These are phyloP conservation scores for Callipepla squamata DNA, from an alignment of 2,113 vertebrate genomes.

Conservation along the genomic window DNA sequence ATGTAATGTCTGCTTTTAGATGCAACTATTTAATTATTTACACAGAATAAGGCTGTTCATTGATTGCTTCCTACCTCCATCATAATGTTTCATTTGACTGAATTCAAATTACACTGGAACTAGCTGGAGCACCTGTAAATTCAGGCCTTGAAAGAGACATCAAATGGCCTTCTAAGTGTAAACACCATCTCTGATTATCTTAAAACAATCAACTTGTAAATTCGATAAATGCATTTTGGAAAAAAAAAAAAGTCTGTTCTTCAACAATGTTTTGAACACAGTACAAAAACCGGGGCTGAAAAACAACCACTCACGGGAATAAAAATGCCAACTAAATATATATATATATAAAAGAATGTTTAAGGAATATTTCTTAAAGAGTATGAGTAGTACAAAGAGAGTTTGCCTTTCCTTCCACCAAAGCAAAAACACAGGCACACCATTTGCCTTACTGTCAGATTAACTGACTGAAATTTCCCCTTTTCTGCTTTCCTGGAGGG, in stretches of 20 bases:
- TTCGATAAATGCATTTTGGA: background rate
- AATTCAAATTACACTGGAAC: background rate
- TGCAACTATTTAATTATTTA: constrained; percentile 65
- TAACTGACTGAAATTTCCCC: background rate
- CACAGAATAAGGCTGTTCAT: constrained; percentile 23
- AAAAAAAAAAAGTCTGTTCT: background rate
- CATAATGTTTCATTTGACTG: background rate
- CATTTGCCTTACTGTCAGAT: background rate
- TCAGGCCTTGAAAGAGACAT: background rate
- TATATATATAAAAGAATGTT: background rate
- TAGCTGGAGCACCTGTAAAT: background rate
- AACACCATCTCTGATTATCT: background rate
- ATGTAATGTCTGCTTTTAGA: constrained; percentile 68
- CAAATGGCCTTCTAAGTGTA: background rate
- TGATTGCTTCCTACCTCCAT: constrained; percentile 46
- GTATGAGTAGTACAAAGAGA: background rate
- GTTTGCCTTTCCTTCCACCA: background rate
- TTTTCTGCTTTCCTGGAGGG: background rate
- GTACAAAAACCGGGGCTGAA: background rate
- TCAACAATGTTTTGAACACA: background rate
- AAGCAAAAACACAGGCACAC: background rate
- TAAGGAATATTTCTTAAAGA: background rate
- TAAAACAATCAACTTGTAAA: constrained; percentile 23
- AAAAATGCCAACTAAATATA: background rate
- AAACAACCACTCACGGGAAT: background rate